These are phyloP conservation scores for Cephonodes hylas DNA, from an alignment of 2,888 invertebrate species.

Conservation along the genomic window DNA sequence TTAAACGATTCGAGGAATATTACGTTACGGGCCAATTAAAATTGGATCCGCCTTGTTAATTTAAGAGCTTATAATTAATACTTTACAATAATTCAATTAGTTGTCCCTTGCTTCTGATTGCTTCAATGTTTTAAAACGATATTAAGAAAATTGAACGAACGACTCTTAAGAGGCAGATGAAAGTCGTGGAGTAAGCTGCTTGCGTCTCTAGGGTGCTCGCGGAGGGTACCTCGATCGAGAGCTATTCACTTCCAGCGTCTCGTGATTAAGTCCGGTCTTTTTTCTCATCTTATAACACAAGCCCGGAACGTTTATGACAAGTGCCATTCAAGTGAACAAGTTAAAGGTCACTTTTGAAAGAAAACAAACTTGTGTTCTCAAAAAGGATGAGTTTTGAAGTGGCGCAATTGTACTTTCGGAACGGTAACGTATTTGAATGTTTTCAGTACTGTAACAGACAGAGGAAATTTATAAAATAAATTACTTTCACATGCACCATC, in stretches of 20 bases:
- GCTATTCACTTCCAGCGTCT: constrained; percentile 29
- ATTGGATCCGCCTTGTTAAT: not conserved
- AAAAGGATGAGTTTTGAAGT: not conserved
- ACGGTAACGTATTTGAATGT: too few relatives aligned
- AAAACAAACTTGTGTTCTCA: not conserved
- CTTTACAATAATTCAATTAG: not conserved
- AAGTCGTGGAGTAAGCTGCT: constrained; percentile 21
- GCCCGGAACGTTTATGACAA: not conserved
- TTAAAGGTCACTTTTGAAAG: not conserved
- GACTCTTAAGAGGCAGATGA: constrained; percentile 24
- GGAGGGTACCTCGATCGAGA: constrained; percentile 36
- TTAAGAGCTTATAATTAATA: not conserved
- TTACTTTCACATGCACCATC: not conserved
- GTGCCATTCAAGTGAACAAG: constrained; percentile 9
- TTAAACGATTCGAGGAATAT: not conserved
- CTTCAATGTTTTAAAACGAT: constrained; percentile 8
- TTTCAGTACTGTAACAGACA: not conserved
- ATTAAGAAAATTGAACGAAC: constrained; percentile 21
- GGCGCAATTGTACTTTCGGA: too few relatives aligned
- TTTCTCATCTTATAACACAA: not conserved
- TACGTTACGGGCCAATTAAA: not conserved
- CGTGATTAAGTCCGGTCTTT: constrained; percentile 23
- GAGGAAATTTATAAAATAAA: not conserved
- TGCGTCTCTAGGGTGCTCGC: constrained; percentile 27
- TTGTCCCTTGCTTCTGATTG: not conserved